Percentiles rank a stretch among this genome's conserved stretches.
phyloP scores from a whole-genome alignment of 2,888 invertebrate species.

The Chalcosyrphus nemorum region DNA sequence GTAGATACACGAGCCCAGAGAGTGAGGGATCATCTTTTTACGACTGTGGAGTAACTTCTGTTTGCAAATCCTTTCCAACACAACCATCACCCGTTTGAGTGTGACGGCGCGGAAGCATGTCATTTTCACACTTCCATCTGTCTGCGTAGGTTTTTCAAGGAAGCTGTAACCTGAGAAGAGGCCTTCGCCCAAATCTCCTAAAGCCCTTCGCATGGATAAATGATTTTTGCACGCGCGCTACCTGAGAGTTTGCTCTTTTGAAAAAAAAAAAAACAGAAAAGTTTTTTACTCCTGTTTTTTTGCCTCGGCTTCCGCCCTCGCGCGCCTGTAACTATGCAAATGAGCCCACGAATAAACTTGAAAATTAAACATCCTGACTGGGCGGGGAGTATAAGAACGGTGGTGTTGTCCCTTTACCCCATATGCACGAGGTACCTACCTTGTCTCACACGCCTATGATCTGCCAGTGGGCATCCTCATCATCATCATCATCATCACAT shows the following conservation, averaged over 20 bases:
- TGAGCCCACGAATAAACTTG: conserved; percentile 49
- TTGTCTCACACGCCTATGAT: conserved; percentile 11
- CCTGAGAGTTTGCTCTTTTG: conserved; percentile 37
- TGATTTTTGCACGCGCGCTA: conserved; percentile 44
- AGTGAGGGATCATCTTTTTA: conserved; percentile 32
- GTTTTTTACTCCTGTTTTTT: conserved; percentile 12
- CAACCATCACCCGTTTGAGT: too few relatives aligned
- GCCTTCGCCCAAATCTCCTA: conserved; percentile 16
- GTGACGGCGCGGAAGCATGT: conserved; percentile 46
- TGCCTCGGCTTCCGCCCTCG: background rate
- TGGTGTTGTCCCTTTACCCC: conserved; percentile 25
- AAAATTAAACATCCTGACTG: conserved; percentile 59
- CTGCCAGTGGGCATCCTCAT: conserved; percentile 47
- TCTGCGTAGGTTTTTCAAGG: conserved; percentile 23
- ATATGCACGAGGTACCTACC: conserved; percentile 31
- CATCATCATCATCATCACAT: conserved; percentile 18
- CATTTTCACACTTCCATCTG: conserved; percentile 64
- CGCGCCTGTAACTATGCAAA: conserved; percentile 37
- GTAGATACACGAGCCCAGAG: background rate
- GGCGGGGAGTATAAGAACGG: background rate
- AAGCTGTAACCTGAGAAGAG: conserved; percentile 17
- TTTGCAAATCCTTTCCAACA: conserved; percentile 34
- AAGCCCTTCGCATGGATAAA: conserved; percentile 33
- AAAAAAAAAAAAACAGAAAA: too few relatives aligned
- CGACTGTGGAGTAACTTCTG: conserved; percentile 25